Evolutionary conservation across 2,797 vertebrate genomes (phyloP).

Genomic region (Simalia tracyae): DNA sequence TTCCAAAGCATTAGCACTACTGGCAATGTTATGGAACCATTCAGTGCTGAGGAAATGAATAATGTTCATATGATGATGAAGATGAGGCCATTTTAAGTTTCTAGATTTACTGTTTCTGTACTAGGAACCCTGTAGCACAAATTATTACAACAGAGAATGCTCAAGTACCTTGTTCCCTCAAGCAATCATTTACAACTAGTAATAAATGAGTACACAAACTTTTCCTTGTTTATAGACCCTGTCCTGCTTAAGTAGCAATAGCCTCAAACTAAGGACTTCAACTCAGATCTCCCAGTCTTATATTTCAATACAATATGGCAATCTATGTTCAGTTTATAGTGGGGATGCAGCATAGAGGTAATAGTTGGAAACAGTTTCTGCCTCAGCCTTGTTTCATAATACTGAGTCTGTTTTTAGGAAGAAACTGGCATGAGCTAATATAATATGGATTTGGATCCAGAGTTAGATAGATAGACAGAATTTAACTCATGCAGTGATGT

Average conservation of each 20-base stretch:
- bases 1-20: conserved; percentile 13
- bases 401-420: not conserved
- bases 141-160: conserved; percentile 8
- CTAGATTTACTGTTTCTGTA: not conserved
- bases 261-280: not conserved
- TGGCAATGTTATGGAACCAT: not conserved
- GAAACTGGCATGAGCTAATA: not conserved
- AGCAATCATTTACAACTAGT: not conserved
- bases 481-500: not conserved
- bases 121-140: conserved; percentile 7
- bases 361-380: not conserved
- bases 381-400: not conserved
- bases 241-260: not conserved
- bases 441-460: not conserved
- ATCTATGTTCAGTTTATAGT: not conserved
- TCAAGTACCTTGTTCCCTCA: not conserved
- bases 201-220: not conserved
- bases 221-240: not conserved
- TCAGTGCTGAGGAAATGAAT: conserved; percentile 7
- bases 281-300: not conserved
- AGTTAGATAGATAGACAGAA: not conserved
- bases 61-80: not conserved
- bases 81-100: conserved; percentile 3
- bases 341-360: not conserved
- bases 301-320: not conserved